A percentile compares a stretch with the other conserved stretches of the same genome.
Evolutionary conservation across 1,140 invertebrate species (phyloP).

Genomic region (Lepidurus arcticus): DNA sequence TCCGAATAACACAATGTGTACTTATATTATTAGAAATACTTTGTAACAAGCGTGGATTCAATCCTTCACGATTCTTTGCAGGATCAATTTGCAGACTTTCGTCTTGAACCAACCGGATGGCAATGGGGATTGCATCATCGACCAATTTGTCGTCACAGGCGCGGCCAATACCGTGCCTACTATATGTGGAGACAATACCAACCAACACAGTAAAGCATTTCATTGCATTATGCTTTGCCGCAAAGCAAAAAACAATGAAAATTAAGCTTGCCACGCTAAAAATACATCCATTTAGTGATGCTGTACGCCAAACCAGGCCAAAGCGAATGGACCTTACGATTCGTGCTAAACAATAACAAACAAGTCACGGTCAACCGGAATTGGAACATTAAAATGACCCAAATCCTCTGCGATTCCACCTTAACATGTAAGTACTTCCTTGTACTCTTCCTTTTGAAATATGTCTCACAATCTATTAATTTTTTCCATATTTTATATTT

Average conservation of each 20-base stretch:
- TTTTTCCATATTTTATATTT: neutral
- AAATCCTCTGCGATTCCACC: conserved; percentile 56
- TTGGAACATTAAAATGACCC: conserved; percentile 69
- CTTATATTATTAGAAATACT: no score
- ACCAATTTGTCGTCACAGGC: conserved; percentile 63
- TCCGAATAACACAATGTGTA: no score
- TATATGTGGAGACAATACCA: conserved; percentile 72
- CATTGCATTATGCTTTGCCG: neutral
- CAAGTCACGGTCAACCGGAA: conserved; percentile 55
- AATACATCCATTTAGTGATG: conserved; percentile 37
- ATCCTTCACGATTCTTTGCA: neutral
- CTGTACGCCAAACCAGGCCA: neutral
- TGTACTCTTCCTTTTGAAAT: neutral
- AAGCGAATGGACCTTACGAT: neutral
- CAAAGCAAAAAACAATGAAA: no score
- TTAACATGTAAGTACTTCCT: neutral
- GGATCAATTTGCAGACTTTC: conserved; percentile 69
- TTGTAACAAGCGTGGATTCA: neutral
- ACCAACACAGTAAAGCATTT: conserved; percentile 58
- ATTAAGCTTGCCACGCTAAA: conserved; percentile 27
- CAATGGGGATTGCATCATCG: conserved; percentile 62
- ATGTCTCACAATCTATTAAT: neutral
- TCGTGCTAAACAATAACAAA: conserved; percentile 58
- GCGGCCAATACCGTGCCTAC: conserved; percentile 58
- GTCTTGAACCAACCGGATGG: conserved; percentile 63